Conservation (phyloP, 1,140 invertebrate species). For the Caenorhabditis elegans region DNA sequence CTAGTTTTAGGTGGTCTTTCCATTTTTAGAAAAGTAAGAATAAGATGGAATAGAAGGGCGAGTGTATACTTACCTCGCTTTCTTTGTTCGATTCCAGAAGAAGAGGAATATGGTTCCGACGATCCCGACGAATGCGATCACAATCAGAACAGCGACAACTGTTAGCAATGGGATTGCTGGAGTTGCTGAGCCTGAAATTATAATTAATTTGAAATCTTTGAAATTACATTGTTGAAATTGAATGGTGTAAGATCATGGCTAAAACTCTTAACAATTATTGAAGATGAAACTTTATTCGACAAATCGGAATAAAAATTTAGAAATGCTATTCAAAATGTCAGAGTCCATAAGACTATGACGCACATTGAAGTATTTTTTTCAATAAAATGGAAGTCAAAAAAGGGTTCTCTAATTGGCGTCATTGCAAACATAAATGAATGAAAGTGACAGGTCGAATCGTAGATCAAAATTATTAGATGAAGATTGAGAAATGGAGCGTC, state of each 20-base stretch:
- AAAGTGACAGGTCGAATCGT: neutral
- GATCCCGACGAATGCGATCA: constrained; percentile 41
- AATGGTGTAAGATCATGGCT: too few species aligned
- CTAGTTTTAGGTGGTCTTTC: neutral
- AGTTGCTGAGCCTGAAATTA: constrained; percentile 49
- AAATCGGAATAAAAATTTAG: neutral
- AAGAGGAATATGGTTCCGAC: constrained; percentile 46
- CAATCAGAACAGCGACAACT: constrained; percentile 45
- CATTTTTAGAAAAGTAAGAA: neutral
- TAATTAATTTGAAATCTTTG: too few species aligned
- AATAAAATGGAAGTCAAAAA: neutral
- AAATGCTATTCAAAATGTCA: too few species aligned
- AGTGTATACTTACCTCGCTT: constrained; percentile 46
- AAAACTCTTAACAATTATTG: too few species aligned
- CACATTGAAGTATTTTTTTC: neutral
- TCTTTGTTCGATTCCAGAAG: constrained; percentile 46
- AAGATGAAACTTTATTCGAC: too few species aligned
- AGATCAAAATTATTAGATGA: neutral
- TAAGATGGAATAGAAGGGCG: too few species aligned
- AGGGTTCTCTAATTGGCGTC: constrained; percentile 10
- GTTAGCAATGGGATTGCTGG: constrained; percentile 44
- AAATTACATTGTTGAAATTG: too few species aligned
- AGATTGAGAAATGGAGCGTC: neutral
- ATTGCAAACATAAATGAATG: neutral
- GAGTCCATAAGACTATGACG: too few species aligned